Conservation (phyloP, 2,113 vertebrate species). For the Myrmecophaga tridactyla region DNA sequence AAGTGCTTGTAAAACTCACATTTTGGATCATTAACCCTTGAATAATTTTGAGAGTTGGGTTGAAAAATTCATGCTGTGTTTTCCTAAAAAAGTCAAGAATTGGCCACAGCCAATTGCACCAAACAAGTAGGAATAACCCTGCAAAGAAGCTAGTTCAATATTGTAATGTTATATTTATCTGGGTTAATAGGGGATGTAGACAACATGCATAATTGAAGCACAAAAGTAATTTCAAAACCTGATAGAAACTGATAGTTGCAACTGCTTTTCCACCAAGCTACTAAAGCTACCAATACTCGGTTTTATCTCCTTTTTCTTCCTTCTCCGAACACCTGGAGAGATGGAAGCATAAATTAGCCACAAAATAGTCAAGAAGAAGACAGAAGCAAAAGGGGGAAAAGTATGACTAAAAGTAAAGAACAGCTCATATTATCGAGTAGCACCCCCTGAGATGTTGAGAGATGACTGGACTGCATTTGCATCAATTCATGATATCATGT, state of each 20-base stretch:
- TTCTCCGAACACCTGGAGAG: not conserved
- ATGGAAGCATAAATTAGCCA: not conserved
- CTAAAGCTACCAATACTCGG: not conserved
- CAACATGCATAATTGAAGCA: not conserved
- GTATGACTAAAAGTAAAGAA: not conserved
- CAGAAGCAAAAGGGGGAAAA: not conserved
- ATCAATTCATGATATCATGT: not conserved
- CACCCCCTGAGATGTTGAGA: not conserved
- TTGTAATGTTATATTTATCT: not conserved
- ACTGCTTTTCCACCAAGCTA: not conserved
- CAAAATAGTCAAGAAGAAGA: not conserved
- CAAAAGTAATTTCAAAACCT: conserved; percentile 46
- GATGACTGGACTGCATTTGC: conserved; percentile 28
- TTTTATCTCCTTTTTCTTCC: not conserved
- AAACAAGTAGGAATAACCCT: not conserved
- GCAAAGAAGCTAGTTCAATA: not conserved
- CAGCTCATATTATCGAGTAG: not conserved
- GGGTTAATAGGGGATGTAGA: not conserved
- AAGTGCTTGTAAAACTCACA: conserved; percentile 23
- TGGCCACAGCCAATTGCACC: conserved; percentile 1
- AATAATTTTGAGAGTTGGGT: not conserved
- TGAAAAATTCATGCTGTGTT: conserved; percentile 22
- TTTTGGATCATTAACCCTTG: conserved; percentile 39
- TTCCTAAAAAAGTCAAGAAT: conserved; percentile 18
- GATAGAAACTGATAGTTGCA: not conserved